A percentile compares a stretch with the other conserved stretches of the same genome.
Conservation (phyloP, 2,113 vertebrate genomes). For the Vulpes ferrilata region DNA sequence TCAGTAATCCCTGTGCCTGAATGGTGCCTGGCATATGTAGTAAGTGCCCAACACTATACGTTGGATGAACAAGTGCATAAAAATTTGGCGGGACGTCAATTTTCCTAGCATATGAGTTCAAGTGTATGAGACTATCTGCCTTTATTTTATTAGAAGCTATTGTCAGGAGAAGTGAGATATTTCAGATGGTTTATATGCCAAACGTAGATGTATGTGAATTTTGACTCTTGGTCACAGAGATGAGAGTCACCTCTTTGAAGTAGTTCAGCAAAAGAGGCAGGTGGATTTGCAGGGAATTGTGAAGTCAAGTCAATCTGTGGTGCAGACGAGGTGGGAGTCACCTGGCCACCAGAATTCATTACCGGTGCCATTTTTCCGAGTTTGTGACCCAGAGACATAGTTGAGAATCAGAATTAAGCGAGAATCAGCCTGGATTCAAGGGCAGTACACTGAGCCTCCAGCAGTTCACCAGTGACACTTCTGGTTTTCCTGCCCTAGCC, state of each 20-base stretch:
- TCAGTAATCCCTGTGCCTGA: background rate
- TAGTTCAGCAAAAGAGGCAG: background rate
- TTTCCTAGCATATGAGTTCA: background rate
- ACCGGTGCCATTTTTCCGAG: background rate
- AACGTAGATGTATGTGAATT: background rate
- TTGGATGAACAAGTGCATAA: background rate
- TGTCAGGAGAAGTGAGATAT: background rate
- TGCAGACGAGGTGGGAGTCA: background rate
- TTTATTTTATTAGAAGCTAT: background rate
- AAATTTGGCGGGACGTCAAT: background rate
- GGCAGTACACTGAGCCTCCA: background rate
- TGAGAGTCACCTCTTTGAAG: background rate
- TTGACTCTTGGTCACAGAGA: background rate
- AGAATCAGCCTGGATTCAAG: background rate
- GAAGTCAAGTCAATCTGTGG: background rate
- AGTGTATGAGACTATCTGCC: background rate
- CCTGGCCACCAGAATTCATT: background rate
- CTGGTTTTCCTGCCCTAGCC: background rate
- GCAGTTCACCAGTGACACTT: background rate
- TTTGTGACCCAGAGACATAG: background rate
- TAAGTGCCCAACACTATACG: background rate
- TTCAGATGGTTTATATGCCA: constrained; percentile 9
- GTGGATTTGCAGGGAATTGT: background rate
- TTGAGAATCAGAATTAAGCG: background rate
- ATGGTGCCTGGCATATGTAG: background rate